phyloP scores from a whole-genome alignment of 1,140 invertebrate species.

The Scylla paramamosain region DNA sequence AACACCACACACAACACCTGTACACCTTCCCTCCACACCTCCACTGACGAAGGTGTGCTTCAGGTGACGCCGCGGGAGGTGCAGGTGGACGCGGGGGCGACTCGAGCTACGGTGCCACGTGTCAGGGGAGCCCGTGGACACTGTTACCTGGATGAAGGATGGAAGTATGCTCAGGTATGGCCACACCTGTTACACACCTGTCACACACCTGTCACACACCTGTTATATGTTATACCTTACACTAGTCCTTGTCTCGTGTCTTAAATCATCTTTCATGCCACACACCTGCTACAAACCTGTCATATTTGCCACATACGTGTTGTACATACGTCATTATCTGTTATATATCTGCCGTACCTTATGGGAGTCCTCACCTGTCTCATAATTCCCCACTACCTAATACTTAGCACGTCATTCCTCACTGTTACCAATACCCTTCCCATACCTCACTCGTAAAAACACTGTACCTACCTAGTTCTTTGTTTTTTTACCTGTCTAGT shows the following conservation, averaged over 20 bases:
- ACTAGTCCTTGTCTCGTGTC: too few species aligned
- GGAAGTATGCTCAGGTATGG: constrained; percentile 58
- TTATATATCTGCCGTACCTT: too few species aligned
- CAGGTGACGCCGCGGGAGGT: constrained; percentile 64
- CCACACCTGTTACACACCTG: background rate
- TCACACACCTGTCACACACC: background rate
- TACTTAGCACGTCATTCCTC: too few species aligned
- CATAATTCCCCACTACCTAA: too few species aligned
- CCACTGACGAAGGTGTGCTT: background rate
- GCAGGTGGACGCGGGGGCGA: constrained; percentile 65
- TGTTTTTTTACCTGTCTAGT: too few species aligned
- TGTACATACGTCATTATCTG: too few species aligned
- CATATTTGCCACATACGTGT: background rate
- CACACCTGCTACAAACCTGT: background rate
- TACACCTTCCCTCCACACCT: background rate
- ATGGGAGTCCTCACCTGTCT: too few species aligned
- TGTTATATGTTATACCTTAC: too few species aligned
- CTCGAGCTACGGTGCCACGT: constrained; percentile 69
- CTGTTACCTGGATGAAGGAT: constrained; percentile 76
- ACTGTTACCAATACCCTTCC: too few species aligned
- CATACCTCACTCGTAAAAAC: too few species aligned
- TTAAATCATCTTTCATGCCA: too few species aligned
- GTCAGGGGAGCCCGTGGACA: constrained; percentile 58
- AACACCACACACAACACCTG: background rate
- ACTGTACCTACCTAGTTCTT: too few species aligned